Evolutionary conservation across 1,140 invertebrate species (phyloP).

Genomic region (Goniozus legneri): DNA sequence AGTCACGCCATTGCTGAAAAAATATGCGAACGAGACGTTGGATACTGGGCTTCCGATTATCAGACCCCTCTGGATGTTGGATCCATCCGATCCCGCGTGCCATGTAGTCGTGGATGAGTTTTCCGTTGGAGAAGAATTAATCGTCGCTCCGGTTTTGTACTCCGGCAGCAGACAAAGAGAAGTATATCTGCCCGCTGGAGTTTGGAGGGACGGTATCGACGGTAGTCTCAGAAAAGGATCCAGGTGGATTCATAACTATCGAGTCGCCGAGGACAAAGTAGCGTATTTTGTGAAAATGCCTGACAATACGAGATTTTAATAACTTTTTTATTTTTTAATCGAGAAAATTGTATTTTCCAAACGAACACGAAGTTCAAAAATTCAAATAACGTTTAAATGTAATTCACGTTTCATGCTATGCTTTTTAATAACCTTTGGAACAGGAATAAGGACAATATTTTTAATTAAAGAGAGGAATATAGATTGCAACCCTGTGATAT

Average conservation of each 20-base stretch:
- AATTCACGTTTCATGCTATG: too few species aligned
- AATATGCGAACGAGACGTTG: constrained; percentile 71
- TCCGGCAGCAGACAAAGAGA: constrained; percentile 58
- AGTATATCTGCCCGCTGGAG: constrained; percentile 82
- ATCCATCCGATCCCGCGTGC: constrained; percentile 75
- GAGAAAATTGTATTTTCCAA: too few species aligned
- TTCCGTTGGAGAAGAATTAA: constrained; percentile 82
- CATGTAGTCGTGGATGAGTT: constrained; percentile 84
- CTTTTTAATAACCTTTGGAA: too few species aligned
- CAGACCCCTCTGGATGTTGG: constrained; percentile 88
- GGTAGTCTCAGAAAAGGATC: constrained; percentile 79
- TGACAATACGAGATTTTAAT: constrained; percentile 74
- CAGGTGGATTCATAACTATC: constrained; percentile 85
- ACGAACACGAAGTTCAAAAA: too few species aligned
- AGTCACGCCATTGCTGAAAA: constrained; percentile 72
- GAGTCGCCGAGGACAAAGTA: constrained; percentile 72
- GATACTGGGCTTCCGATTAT: constrained; percentile 80
- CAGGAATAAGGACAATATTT: too few species aligned
- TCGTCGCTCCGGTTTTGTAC: constrained; percentile 86
- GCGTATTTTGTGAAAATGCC: constrained; percentile 84
- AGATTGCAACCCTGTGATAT: too few species aligned
- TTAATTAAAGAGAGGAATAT: too few species aligned
- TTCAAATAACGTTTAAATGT: too few species aligned
- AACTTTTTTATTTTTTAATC: too few species aligned
- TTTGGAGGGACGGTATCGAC: constrained; percentile 88